Evolutionary conservation across 2,797 vertebrate species (phyloP).

Genomic region (Acipenser oxyrinchus): DNA sequence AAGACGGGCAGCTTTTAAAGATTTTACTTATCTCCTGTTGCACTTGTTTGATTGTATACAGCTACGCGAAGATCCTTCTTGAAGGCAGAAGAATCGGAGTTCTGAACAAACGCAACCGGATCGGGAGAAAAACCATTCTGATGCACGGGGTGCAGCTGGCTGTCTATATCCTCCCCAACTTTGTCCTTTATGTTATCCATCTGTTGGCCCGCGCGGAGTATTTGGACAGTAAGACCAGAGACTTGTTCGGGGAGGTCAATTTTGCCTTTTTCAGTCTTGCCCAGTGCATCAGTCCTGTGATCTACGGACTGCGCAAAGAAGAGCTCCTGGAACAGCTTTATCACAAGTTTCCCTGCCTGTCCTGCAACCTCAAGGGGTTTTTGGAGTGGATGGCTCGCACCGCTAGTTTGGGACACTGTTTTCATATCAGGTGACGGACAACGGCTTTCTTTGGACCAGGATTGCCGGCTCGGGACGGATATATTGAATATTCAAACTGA

Average conservation of each 20-base stretch:
- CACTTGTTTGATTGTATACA: conserved; percentile 53
- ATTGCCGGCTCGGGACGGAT: no score
- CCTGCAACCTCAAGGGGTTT: conserved; percentile 40
- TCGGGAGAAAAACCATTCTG: conserved; percentile 55
- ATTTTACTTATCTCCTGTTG: conserved; percentile 50
- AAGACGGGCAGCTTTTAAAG: conserved; percentile 38
- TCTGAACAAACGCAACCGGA: conserved; percentile 50
- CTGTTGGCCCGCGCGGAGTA: rapidly evolving
- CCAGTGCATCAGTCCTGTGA: conserved; percentile 59
- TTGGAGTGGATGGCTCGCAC: conserved; percentile 49
- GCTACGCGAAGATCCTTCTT: conserved; percentile 50
- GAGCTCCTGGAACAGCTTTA: conserved; percentile 54
- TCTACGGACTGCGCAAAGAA: conserved; percentile 66
- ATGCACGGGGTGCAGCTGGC: conserved; percentile 58
- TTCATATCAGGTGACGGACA: not conserved
- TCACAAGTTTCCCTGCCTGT: conserved; percentile 46
- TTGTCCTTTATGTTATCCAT: conserved; percentile 47
- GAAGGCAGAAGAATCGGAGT: conserved; percentile 55
- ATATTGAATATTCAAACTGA: no score
- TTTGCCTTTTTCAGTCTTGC: conserved; percentile 65
- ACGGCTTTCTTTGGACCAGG: no score
- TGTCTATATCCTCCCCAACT: conserved; percentile 60
- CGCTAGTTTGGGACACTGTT: not conserved
- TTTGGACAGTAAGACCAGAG: conserved; percentile 30
- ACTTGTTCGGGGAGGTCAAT: conserved; percentile 43